phyloP scores from a whole-genome alignment of 2,113 vertebrate species.

The Cariama cristata region DNA sequence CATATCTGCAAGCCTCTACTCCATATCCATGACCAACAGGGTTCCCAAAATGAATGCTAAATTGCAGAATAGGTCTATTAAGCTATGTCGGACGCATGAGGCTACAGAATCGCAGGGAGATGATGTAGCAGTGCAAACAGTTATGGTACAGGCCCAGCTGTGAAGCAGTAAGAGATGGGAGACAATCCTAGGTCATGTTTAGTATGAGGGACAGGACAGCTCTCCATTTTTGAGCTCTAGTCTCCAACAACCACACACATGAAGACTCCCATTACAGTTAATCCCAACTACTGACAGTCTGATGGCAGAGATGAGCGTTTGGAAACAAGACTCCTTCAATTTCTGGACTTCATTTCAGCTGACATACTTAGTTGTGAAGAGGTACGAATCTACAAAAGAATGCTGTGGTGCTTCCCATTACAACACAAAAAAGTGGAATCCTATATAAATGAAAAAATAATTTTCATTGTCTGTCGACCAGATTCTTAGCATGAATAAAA shows the following conservation, averaged over 20 bases:
- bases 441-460: not conserved
- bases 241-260: not conserved
- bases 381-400: not conserved
- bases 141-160: not conserved
- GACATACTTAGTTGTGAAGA: not conserved
- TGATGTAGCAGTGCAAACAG: not conserved
- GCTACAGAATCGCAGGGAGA: not conserved
- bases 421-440: not conserved
- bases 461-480: not conserved
- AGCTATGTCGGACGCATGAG: not conserved
- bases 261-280: not conserved
- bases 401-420: not conserved
- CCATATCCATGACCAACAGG: rapidly evolving
- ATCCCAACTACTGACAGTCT: not conserved
- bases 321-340: not conserved
- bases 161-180: not conserved
- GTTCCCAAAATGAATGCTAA: not conserved
- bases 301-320: not conserved
- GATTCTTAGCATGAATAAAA: not conserved
- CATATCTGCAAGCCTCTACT: not conserved
- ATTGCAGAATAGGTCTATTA: not conserved
- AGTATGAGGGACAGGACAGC: not conserved
- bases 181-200: not conserved
- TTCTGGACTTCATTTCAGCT: not conserved
- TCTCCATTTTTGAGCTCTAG: not conserved